A percentile compares a stretch with the other conserved stretches of the same genome.
Evolutionary conservation across 2,797 vertebrate species (phyloP).

Genomic region (Stomatorhinus walkeri): DNA sequence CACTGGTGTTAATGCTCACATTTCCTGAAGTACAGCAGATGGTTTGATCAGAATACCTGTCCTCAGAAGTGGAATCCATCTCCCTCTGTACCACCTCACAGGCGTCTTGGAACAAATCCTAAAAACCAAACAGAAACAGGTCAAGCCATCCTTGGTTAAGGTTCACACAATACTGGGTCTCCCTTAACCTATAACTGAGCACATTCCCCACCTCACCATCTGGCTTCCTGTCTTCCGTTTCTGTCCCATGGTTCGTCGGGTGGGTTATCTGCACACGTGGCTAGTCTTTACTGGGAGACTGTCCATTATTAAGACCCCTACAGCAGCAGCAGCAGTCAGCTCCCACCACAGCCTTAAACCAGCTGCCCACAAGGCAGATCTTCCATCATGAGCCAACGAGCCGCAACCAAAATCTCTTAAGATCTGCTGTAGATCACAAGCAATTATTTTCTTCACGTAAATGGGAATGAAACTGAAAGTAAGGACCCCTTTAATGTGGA

Average conservation of each 20-base stretch:
- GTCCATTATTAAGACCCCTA: background rate
- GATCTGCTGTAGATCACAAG: background rate
- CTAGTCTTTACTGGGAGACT: background rate
- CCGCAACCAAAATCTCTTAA: background rate
- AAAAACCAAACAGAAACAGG: background rate
- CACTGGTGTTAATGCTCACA: background rate
- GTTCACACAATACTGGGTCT: background rate
- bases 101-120: constrained; percentile 7
- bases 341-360: background rate
- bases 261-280: background rate
- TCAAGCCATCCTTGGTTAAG: background rate
- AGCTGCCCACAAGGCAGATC: background rate
- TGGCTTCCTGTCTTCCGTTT: background rate
- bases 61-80: background rate
- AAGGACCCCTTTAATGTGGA: background rate
- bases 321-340: no score
- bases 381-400: background rate
- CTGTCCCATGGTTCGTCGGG: background rate
- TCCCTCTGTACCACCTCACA: constrained; percentile 2
- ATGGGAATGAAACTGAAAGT: background rate
- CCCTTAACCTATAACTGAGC: background rate
- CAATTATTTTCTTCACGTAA: background rate
- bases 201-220: background rate
- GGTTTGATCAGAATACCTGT: background rate
- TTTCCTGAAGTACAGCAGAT: background rate